phyloP scores from a whole-genome alignment of 2,797 vertebrate species.

The Synaphobranchus kaupii region DNA sequence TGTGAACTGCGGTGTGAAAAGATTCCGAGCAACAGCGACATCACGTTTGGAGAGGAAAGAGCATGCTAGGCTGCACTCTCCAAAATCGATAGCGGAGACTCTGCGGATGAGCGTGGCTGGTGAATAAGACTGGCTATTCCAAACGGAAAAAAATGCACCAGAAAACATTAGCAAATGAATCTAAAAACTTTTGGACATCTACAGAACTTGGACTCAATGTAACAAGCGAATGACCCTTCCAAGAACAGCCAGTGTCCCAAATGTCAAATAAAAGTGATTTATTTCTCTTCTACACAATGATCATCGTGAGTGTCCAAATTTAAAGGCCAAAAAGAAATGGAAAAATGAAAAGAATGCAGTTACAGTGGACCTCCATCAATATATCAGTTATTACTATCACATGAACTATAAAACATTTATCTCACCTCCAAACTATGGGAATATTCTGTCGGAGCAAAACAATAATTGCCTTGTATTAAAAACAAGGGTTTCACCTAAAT shows the following conservation, averaged over 20 bases:
- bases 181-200: not conserved
- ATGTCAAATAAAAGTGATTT: not conserved
- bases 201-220: not conserved
- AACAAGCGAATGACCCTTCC: not conserved
- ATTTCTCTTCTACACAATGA: not conserved
- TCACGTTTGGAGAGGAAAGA: not conserved
- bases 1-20: not conserved
- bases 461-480: slow-evolving; percentile 51
- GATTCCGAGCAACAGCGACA: not conserved
- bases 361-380: slow-evolving; percentile 3
- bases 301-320: not conserved
- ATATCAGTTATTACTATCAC: slow-evolving; percentile 37
- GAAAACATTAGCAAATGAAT: not conserved
- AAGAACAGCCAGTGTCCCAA: not conserved
- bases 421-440: slow-evolving; percentile 21
- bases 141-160: not conserved
- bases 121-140: not conserved
- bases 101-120: not conserved
- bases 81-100: not conserved
- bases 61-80: too few relatives aligned
- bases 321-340: not conserved
- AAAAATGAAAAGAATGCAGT: not conserved
- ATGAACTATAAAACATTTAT: slow-evolving; percentile 34
- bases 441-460: slow-evolving; percentile 47
- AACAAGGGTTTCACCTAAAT: slow-evolving; percentile 64